These are phyloP conservation scores for Smithornis capensis DNA, from an alignment of 2,113 vertebrate genomes.

Conservation along the genomic window DNA sequence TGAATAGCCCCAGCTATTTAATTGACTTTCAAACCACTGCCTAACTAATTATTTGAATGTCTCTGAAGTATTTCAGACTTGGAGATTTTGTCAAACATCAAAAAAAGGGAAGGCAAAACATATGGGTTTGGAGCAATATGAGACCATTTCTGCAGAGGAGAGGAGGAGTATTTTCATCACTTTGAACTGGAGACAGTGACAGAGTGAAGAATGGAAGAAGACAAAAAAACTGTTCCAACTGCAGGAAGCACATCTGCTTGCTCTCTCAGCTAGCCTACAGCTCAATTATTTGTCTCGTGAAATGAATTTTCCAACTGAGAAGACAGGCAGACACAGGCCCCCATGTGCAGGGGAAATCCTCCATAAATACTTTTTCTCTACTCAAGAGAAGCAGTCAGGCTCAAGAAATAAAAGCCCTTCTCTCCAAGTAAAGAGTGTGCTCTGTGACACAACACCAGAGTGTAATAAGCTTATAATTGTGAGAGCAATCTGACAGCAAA, in stretches of 20 bases:
- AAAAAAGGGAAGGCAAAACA: background rate
- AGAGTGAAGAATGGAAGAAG: background rate
- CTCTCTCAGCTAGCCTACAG: constrained; percentile 16
- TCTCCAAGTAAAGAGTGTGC: background rate
- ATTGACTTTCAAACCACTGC: background rate
- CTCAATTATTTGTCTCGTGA: constrained; percentile 46
- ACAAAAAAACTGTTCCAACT: background rate
- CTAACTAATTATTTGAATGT: background rate
- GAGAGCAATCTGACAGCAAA: background rate
- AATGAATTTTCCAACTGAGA: constrained; percentile 50
- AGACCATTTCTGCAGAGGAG: background rate
- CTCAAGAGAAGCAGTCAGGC: background rate
- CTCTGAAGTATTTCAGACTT: background rate
- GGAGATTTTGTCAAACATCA: background rate
- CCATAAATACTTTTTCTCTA: background rate
- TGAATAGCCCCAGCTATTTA: background rate
- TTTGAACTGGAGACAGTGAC: background rate
- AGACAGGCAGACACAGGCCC: constrained; percentile 22
- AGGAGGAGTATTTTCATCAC: background rate
- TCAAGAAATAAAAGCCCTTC: background rate
- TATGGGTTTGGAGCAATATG: background rate
- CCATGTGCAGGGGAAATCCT: constrained; percentile 37
- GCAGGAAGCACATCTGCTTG: constrained; percentile 12
- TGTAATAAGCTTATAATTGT: background rate
- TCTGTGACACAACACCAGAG: background rate